Percentiles rank a stretch among this genome's conserved stretches.
These are phyloP conservation scores for Corbicula japonica DNA, from an alignment of 2,888 invertebrate genomes.

Conservation along the genomic window DNA sequence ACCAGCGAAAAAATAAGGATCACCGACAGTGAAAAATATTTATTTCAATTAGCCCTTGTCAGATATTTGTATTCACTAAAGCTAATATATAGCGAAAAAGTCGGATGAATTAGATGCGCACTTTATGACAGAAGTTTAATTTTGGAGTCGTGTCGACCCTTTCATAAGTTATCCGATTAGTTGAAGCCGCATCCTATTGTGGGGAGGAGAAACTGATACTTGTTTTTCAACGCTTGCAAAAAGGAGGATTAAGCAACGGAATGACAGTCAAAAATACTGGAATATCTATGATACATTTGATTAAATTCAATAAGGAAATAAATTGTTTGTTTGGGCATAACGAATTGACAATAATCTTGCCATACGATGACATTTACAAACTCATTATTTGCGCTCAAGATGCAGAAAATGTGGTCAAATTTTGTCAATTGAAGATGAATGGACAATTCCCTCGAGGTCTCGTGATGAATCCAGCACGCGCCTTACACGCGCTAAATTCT, in stretches of 20 bases:
- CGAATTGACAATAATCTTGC: conserved; percentile 62
- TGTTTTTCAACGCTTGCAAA: conserved; percentile 34
- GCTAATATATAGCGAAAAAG: conserved; percentile 37
- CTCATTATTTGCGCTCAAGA: conserved; percentile 64
- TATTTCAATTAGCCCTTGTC: conserved; percentile 40
- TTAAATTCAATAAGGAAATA: conserved; percentile 73
- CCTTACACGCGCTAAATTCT: conserved; percentile 52
- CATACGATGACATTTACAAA: conserved; percentile 70
- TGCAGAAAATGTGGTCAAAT: conserved; percentile 63
- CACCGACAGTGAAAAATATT: conserved; percentile 55
- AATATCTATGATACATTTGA: conserved; percentile 48
- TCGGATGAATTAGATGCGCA: conserved; percentile 38
- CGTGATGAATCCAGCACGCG: conserved; percentile 63
- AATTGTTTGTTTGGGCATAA: conserved; percentile 65
- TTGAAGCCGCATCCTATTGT: conserved; percentile 56
- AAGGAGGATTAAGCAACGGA: conserved; percentile 48
- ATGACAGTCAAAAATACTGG: conserved; percentile 52
- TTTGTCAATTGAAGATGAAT: conserved; percentile 65
- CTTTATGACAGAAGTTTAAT: conserved; percentile 46
- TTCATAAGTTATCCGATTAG: conserved; percentile 60
- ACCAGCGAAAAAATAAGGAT: conserved; percentile 16
- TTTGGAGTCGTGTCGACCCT: conserved; percentile 60
- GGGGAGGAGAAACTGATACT: conserved; percentile 13
- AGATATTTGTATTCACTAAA: conserved; percentile 50
- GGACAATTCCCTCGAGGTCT: conserved; percentile 61